These are phyloP conservation scores for Crioceris asparagi DNA, from an alignment of 2,888 invertebrate species.

Conservation along the genomic window DNA sequence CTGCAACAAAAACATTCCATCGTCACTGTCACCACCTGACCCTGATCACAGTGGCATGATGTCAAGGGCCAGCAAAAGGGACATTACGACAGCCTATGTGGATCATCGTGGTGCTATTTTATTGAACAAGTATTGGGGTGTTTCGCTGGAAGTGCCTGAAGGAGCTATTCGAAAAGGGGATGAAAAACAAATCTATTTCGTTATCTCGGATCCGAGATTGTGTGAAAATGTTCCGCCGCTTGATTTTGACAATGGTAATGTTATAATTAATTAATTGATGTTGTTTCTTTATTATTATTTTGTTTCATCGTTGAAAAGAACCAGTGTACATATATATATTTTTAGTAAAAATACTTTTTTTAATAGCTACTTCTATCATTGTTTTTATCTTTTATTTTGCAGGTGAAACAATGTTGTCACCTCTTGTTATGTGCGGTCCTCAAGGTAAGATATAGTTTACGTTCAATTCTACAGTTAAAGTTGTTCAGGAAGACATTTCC, in stretches of 20 bases:
- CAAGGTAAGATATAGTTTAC: conserved; percentile 51
- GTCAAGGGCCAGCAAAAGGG: conserved; percentile 33
- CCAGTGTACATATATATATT: conserved; percentile 25
- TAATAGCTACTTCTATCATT: conserved; percentile 2
- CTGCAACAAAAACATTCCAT: conserved; percentile 22
- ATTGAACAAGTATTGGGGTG: conserved; percentile 82
- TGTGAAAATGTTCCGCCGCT: conserved; percentile 66
- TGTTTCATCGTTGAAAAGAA: conserved; percentile 21
- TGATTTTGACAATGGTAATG: conserved; percentile 79
- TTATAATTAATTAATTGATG: not conserved
- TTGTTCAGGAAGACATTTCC: too few relatives aligned
- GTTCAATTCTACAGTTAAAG: not conserved
- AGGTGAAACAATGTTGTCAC: conserved; percentile 93
- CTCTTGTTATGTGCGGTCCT: conserved; percentile 94
- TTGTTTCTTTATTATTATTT: conserved; percentile 11
- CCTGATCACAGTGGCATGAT: conserved; percentile 27
- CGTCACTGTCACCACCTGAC: conserved; percentile 19
- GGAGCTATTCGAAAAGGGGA: conserved; percentile 75
- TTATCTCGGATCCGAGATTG: conserved; percentile 71
- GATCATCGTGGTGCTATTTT: conserved; percentile 72
- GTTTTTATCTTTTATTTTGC: conserved; percentile 11
- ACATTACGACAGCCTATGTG: conserved; percentile 46
- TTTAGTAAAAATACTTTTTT: not conserved
- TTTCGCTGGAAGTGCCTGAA: conserved; percentile 78
- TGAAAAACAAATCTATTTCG: conserved; percentile 89